A percentile compares a stretch with the other conserved stretches of the same genome.
Conservation (phyloP, 2,888 invertebrate genomes). For the Deilephila porcellus region DNA sequence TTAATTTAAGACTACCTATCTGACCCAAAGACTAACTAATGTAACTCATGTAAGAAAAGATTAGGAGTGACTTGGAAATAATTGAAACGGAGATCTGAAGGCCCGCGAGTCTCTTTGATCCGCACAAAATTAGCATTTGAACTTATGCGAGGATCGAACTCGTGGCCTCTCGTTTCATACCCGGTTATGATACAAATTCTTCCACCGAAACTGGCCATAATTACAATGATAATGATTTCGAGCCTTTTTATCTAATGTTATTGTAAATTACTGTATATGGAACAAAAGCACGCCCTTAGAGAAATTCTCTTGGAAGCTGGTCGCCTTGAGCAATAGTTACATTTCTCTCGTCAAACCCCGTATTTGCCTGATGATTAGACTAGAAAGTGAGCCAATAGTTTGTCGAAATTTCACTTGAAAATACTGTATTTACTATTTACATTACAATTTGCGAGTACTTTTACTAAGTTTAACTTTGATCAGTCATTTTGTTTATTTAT, state of each 20-base stretch:
- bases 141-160: too few relatives aligned
- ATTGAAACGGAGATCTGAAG: too few relatives aligned
- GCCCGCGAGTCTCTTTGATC: too few relatives aligned
- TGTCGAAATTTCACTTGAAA: slow-evolving; percentile 36
- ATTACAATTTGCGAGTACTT: slow-evolving; percentile 5
- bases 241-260: neutral
- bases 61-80: too few relatives aligned
- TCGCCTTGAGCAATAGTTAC: neutral
- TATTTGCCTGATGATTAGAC: slow-evolving; percentile 37
- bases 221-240: neutral
- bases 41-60: too few relatives aligned
- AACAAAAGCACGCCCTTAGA: neutral
- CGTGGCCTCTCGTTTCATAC: too few relatives aligned
- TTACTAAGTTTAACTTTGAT: neutral
- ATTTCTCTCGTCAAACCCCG: slow-evolving; percentile 12
- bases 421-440: neutral
- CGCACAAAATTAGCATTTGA: too few relatives aligned
- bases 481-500: too few relatives aligned
- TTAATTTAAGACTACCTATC: too few relatives aligned
- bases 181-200: too few relatives aligned
- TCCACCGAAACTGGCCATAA: too few relatives aligned
- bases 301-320: neutral
- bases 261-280: neutral
- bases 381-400: slow-evolving; percentile 52
- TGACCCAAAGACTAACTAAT: too few relatives aligned